Evolutionary conservation across 2,888 invertebrate species (phyloP), one percentile per base, ranked within the genome.

Genomic region (Pachliopta kotzebuea): DNA sequence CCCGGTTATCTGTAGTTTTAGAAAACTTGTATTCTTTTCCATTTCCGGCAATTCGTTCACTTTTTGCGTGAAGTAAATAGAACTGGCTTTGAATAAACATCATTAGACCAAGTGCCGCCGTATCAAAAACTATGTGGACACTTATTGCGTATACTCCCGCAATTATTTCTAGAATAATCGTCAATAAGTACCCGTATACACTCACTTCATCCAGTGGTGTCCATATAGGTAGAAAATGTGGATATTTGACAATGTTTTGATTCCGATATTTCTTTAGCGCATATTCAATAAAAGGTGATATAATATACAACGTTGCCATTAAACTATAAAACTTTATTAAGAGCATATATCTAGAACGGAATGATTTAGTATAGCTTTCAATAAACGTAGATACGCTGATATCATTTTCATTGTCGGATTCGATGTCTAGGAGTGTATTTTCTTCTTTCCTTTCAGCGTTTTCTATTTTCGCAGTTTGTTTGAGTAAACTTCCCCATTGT

Each of bases 51-150:
- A 89, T 83, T 26, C 69, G 72, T 63, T 79, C 76, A 67, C 84
- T 78, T 61, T 78, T 78, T 7, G 76, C 65, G 7, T 78, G 77
- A 6, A 90, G 71, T 31, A 79, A 67, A 9, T 73, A 67, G 70
- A 82, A 87, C 68, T 88, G 87, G 0, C 87, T 88, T 56, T 83
- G 80, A n/a, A 81, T 68, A 60, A 86, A 86, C 61, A 86, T 82
- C 82, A 88, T 86, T 9, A 86, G 69, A 0, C 86, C 86, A 1
- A 86, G 74, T 11, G 76, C 72, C 1, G 79, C 76, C 29, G 82
- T 66, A 69, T 90, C 90, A 63, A 88, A 90, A 2, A 77, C 79
- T 17, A 76, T 67, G 61, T 90, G 90, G 1, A 84, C 74, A 21
- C 58, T 66, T 0, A 88, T 85, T 53, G 82, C 84, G 63, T 83